These are phyloP conservation scores for Nineta flava DNA, from an alignment of 2,888 invertebrate species.

Conservation along the genomic window DNA sequence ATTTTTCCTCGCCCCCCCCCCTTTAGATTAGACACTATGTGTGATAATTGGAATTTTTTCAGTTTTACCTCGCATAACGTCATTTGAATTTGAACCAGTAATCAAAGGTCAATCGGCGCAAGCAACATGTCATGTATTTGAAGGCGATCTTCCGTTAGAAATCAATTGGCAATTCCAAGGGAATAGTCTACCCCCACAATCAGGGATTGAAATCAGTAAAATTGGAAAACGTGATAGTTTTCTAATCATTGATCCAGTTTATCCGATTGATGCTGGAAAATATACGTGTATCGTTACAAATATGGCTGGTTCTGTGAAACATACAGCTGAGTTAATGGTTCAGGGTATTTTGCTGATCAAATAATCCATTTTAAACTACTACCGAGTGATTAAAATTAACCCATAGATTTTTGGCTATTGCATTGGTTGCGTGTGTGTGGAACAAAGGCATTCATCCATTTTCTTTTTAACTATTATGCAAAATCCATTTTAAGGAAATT, in stretches of 20 bases:
- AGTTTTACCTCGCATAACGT: slow-evolving; percentile 68
- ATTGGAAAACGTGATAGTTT: slow-evolving; percentile 31
- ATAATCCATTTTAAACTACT: too few relatives aligned
- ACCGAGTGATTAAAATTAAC: too few relatives aligned
- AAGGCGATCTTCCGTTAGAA: slow-evolving; percentile 39
- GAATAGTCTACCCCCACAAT: slow-evolving; percentile 22
- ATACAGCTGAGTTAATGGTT: slow-evolving; percentile 24
- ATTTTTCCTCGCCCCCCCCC: neutral
- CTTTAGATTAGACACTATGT: neutral
- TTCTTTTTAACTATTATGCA: too few relatives aligned
- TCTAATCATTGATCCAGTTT: slow-evolving; percentile 25
- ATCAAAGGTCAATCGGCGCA: slow-evolving; percentile 67
- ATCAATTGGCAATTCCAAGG: slow-evolving; percentile 37
- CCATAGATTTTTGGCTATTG: too few relatives aligned
- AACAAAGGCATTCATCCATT: too few relatives aligned
- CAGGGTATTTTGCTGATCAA: slow-evolving; percentile 19
- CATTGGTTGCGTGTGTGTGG: too few relatives aligned
- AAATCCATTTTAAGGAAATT: too few relatives aligned
- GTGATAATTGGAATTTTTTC: slow-evolving; percentile 15
- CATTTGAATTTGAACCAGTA: slow-evolving; percentile 61
- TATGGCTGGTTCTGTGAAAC: slow-evolving; percentile 23
- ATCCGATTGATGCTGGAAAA: slow-evolving; percentile 25
- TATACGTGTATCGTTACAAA: slow-evolving; percentile 28
- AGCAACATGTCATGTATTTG: slow-evolving; percentile 46
- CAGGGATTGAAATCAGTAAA: slow-evolving; percentile 24